phyloP scores from a whole-genome alignment of 2,797 vertebrate species.

The Ptychadena robeensis region DNA sequence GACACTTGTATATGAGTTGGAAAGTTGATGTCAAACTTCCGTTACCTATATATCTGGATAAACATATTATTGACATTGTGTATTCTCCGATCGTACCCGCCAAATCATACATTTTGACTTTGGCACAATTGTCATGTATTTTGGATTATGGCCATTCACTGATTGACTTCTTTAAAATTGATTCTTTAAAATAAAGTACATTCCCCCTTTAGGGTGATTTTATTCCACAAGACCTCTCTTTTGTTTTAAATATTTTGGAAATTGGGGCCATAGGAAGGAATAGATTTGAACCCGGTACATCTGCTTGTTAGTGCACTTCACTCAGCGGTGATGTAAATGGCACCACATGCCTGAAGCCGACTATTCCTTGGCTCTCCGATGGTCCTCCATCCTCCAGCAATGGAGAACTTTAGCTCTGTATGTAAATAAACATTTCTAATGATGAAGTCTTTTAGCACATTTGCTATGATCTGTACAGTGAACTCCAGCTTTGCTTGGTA shows the following conservation, averaged over 20 bases:
- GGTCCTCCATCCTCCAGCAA: neutral
- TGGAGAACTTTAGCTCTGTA: slow-evolving; percentile 11
- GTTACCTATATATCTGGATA: no score
- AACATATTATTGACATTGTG: no score
- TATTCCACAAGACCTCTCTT: neutral
- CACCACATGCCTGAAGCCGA: neutral
- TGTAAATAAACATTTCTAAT: slow-evolving; percentile 41
- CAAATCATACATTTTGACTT: no score
- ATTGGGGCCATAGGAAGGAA: neutral
- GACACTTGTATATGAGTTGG: no score
- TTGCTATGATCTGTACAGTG: slow-evolving; percentile 21
- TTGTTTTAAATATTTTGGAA: neutral
- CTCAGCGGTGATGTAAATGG: neutral
- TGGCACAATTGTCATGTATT: no score
- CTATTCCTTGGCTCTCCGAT: neutral
- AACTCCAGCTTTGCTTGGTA: slow-evolving; percentile 20
- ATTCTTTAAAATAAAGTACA: neutral
- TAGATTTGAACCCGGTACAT: neutral
- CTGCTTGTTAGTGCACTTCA: neutral
- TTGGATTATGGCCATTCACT: neutral
- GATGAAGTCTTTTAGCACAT: slow-evolving; percentile 35
- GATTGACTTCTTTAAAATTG: neutral
- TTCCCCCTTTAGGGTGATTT: neutral
- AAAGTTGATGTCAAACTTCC: no score
- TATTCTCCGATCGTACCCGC: no score